Base-by-base conservation (phyloP, 2,888 invertebrate genomes). In the Venusia cambrica region DNA sequence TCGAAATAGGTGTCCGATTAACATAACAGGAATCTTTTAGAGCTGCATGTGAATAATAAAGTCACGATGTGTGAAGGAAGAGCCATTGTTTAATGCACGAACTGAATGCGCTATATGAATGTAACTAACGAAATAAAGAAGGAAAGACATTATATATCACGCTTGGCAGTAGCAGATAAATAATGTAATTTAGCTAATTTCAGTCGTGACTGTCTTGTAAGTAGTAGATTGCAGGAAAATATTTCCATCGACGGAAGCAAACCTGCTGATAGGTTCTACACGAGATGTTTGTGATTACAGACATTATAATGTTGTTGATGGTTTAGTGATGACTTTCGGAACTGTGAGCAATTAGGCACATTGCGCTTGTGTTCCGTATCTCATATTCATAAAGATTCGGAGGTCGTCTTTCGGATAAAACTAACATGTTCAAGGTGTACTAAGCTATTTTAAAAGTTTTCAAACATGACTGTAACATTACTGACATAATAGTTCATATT, bases 301-400 rank as follows among this genome's bases (percentile, higher is more conserved):
- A 56, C 62, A 74, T 75, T 73, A 75, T 59, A 67, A 60, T 65
- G 73, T 72, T 75, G 71, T 71, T 73, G 62, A 64, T 52, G 54
- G 56, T 56, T 57, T 54, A 56, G 50, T 69, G 72, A 74, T 72
- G 70, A 66, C 58, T 72, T 69, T 71, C 61, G 71, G 69, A 71
- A 68, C 71, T 67, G 45, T 41, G 49, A 62, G 63, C 65, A 57
- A 73, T 75, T 75, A n/a, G n/a, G n/a, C n/a, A 73, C 51, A 42
- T 45, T 42, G 48, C 51, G 51, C 46, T 62, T 58, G 61, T 67
- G 57, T 61, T 50, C 51, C n/a, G n/a, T n/a, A n/a, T n/a, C n/a
- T n/a, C n/a, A 54, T 57, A 67, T 63, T 59, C 60, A 55, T 54
- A 36, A 53, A 44, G 36, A 36, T 46, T 42, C 43, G 38, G 52